These are phyloP conservation scores for Trichonephila clavipes DNA, from an alignment of 1,140 invertebrate genomes.

Conservation along the genomic window DNA sequence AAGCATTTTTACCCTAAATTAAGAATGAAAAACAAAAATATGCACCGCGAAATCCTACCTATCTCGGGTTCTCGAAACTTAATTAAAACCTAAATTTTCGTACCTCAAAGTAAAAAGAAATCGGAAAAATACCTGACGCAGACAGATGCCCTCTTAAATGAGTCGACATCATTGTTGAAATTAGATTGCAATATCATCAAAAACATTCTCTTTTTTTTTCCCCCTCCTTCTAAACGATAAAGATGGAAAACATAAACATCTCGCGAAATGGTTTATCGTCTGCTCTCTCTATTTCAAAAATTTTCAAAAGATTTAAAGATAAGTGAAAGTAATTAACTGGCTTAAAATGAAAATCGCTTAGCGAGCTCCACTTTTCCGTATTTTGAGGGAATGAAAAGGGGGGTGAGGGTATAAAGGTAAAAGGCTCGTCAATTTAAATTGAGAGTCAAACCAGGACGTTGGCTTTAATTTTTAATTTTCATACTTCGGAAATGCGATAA, in stretches of 20 bases:
- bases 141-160: neutral
- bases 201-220: neutral
- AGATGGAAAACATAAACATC: neutral
- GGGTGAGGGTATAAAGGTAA: neutral
- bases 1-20: neutral
- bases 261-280: neutral
- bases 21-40: neutral
- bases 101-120: neutral
- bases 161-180: neutral
- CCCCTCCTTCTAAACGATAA: neutral
- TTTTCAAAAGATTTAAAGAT: conserved; percentile 11
- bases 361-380: neutral
- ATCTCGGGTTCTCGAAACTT: neutral
- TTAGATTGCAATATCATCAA: neutral
- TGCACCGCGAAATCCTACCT: neutral
- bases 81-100: neutral
- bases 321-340: conserved; percentile 16
- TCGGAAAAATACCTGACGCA: neutral
- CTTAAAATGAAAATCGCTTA: conserved; percentile 5
- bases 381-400: no score
- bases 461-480: neutral
- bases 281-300: neutral
- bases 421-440: neutral
- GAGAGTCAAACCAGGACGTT: neutral
- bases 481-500: neutral